A percentile compares a stretch with the other conserved stretches of the same genome.
phyloP scores from a whole-genome alignment of 2,888 invertebrate genomes.

The Pandemis heparana region DNA sequence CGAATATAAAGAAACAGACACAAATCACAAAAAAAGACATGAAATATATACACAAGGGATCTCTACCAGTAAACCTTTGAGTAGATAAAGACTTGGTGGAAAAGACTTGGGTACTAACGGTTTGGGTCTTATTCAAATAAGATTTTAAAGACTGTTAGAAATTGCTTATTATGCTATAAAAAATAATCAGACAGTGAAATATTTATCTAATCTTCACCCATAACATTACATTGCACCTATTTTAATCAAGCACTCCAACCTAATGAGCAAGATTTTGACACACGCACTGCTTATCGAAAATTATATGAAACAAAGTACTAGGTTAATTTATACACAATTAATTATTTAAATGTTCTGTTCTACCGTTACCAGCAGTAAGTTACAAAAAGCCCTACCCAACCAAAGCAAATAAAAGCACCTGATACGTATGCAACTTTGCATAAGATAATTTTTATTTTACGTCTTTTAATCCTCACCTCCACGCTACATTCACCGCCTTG shows the following conservation, averaged over 20 bases:
- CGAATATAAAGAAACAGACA: no score
- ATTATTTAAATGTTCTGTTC: not conserved
- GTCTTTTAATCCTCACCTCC: slow-evolving; percentile 78
- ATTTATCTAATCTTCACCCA: no score
- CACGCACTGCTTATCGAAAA: not conserved
- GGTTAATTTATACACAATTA: not conserved
- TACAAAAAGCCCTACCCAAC: not conserved
- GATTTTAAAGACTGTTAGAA: no score
- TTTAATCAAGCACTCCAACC: not conserved
- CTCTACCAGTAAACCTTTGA: no score
- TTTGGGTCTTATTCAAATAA: no score
- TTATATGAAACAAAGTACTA: not conserved
- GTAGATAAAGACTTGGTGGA: no score
- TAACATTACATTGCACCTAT: not conserved
- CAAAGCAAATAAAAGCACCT: slow-evolving; percentile 5
- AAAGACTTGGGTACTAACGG: no score
- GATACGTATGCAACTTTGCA: slow-evolving; percentile 24
- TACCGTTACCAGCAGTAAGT: not conserved
- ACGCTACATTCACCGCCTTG: slow-evolving; percentile 89
- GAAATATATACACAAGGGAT: no score
- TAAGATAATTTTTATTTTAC: slow-evolving; percentile 22
- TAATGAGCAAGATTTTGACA: not conserved
- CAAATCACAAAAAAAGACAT: no score
- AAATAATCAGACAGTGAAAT: not conserved
- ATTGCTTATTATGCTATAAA: not conserved